Evolutionary conservation across 2,113 vertebrate species (phyloP).

Genomic region (Charadrius vociferus): DNA sequence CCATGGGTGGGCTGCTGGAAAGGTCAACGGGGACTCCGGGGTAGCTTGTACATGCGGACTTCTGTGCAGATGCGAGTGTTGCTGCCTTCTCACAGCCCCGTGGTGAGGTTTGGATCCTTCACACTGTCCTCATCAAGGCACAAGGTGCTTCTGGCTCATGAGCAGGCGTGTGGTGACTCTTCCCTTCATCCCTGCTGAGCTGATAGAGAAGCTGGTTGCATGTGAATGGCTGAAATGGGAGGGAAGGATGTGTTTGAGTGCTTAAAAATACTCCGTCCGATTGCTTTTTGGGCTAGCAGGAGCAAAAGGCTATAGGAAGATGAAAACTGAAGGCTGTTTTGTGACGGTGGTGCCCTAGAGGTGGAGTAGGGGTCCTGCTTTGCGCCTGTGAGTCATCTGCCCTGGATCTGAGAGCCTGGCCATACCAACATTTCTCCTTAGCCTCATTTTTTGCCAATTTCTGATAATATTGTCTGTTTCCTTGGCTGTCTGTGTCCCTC

Average conservation of each 20-base stretch:
- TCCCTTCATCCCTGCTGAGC: background rate
- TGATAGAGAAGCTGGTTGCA: background rate
- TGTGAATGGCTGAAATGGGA: background rate
- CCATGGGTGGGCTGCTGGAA: background rate
- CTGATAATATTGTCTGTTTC: background rate
- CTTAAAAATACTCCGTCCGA: rapidly evolving
- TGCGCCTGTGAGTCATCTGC: background rate
- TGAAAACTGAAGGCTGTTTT: background rate
- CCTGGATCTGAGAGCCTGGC: background rate
- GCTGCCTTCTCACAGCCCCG: background rate
- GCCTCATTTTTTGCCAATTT: background rate
- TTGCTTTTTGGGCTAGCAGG: background rate
- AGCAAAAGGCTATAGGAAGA: background rate
- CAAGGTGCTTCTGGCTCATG: background rate
- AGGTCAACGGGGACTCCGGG: too few relatives aligned
- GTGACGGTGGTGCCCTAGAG: background rate
- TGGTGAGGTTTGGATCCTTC: background rate
- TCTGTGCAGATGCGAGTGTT: rapidly evolving
- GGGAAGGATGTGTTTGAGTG: background rate
- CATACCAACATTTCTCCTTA: background rate
- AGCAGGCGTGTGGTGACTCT: background rate
- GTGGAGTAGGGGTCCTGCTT: background rate
- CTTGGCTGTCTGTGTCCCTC: background rate
- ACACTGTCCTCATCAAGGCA: background rate
- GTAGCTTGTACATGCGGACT: background rate